phyloP scores from a whole-genome alignment of 1,140 invertebrate genomes.

The Neodiprion lecontei region DNA sequence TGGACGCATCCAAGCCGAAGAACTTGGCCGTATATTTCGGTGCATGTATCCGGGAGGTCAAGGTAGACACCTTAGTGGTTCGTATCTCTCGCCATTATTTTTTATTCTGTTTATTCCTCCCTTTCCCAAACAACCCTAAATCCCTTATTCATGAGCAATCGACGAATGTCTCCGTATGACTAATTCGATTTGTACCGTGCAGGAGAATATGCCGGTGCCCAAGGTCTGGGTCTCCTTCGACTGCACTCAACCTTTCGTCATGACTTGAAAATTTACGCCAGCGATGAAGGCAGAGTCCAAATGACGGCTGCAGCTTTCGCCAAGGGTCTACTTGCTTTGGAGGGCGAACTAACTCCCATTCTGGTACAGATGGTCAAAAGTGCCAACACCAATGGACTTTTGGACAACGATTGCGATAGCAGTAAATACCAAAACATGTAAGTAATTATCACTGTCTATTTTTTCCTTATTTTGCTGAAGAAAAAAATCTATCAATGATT shows the following conservation, averaged over 20 bases:
- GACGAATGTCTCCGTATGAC: conserved; percentile 16
- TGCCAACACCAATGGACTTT: conserved; percentile 96
- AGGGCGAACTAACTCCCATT: conserved; percentile 98
- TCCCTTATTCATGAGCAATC: conserved; percentile 21
- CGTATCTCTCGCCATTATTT: conserved; percentile 63
- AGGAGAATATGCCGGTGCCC: conserved; percentile 89
- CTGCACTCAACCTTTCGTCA: conserved; percentile 98
- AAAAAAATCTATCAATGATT: too few species aligned
- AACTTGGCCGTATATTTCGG: conserved; percentile 95
- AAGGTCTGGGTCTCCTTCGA: conserved; percentile 90
- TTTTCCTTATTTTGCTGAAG: too few species aligned
- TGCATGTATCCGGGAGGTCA: conserved; percentile 97
- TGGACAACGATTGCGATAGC: conserved; percentile 98
- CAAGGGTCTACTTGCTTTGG: conserved; percentile 95
- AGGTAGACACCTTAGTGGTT: conserved; percentile 80
- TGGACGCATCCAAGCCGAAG: conserved; percentile 95
- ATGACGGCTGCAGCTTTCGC: conserved; percentile 99
- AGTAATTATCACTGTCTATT: conserved; percentile 48
- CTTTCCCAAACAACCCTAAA: conserved; percentile 5
- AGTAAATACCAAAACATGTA: conserved; percentile 95
- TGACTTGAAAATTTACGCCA: conserved; percentile 99
- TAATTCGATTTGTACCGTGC: conserved; percentile 42
- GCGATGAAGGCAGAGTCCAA: conserved; percentile 98
- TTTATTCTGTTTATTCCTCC: conserved; percentile 29
- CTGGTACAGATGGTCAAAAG: conserved; percentile 99